A percentile compares a stretch with the other conserved stretches of the same genome.
These are phyloP conservation scores for Lagopus leucura DNA, from an alignment of 2,113 vertebrate species.

Conservation along the genomic window DNA sequence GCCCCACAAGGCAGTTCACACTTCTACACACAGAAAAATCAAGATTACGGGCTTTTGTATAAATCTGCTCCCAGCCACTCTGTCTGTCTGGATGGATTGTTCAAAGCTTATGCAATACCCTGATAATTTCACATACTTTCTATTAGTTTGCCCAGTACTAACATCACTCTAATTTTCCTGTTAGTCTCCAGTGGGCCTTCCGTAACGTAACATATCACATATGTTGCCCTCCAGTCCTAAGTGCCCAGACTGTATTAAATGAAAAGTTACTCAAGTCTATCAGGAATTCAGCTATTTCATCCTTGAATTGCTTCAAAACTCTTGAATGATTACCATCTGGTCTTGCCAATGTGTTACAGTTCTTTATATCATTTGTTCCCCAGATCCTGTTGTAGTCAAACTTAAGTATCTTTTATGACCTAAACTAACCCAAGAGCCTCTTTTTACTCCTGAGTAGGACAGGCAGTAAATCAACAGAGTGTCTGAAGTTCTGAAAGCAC, in stretches of 20 bases:
- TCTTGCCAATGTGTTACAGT: constrained; percentile 5
- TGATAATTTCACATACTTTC: not conserved
- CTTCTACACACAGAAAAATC: not conserved
- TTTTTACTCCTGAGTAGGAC: not conserved
- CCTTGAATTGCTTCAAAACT: constrained; percentile 15
- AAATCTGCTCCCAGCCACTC: not conserved
- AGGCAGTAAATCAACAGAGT: not conserved
- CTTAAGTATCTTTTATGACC: not conserved
- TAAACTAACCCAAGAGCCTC: not conserved
- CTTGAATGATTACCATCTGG: constrained; percentile 55
- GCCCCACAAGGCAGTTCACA: not conserved
- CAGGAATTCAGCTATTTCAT: constrained; percentile 16
- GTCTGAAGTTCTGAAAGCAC: not conserved
- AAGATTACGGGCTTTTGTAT: not conserved
- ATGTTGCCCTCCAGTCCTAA: not conserved
- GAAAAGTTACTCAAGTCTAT: constrained; percentile 15
- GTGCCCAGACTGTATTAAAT: not conserved
- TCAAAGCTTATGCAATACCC: not conserved
- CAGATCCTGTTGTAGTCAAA: not conserved
- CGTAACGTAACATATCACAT: not conserved
- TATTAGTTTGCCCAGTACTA: not conserved
- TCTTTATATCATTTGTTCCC: constrained; percentile 1
- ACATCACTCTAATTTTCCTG: not conserved
- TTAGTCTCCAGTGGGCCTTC: not conserved
- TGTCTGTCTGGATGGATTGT: not conserved